Evolutionary conservation across 2,113 vertebrate genomes (phyloP).

Genomic region (Dicaeum eximium): DNA sequence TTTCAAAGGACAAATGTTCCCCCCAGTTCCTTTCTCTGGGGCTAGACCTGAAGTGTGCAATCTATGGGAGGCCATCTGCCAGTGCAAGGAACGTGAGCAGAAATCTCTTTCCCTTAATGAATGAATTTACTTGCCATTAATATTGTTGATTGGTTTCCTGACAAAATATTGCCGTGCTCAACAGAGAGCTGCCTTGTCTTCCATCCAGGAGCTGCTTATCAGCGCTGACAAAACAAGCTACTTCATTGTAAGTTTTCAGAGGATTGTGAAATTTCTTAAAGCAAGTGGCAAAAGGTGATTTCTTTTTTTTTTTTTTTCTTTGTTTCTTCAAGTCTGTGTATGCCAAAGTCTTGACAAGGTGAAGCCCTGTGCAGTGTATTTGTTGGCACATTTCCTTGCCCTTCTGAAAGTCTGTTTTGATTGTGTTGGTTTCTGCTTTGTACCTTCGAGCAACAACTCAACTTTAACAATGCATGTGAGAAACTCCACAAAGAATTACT

Average conservation of each 20-base stretch:
- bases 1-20: background rate
- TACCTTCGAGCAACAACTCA: constrained; percentile 56
- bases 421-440: constrained; percentile 47
- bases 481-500: constrained; percentile 30
- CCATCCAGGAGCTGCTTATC: constrained; percentile 34
- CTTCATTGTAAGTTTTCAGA: constrained; percentile 24
- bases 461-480: constrained; percentile 48
- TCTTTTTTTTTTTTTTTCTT: background rate
- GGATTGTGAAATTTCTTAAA: constrained; percentile 53
- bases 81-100: background rate
- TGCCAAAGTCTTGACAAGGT: constrained; percentile 70
- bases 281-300: constrained; percentile 68
- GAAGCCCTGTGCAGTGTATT: constrained; percentile 51
- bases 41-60: background rate
- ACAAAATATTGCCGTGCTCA: constrained; percentile 3
- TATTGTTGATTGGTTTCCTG: constrained; percentile 20
- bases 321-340: constrained; percentile 52
- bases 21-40: background rate
- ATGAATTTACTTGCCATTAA: background rate
- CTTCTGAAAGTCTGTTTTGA: constrained; percentile 62
- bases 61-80: background rate
- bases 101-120: background rate
- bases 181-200: background rate
- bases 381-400: constrained; percentile 64
- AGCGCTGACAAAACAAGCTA: constrained; percentile 50